Conservation (phyloP, 2,888 invertebrate genomes). For the Perdita meconis region DNA sequence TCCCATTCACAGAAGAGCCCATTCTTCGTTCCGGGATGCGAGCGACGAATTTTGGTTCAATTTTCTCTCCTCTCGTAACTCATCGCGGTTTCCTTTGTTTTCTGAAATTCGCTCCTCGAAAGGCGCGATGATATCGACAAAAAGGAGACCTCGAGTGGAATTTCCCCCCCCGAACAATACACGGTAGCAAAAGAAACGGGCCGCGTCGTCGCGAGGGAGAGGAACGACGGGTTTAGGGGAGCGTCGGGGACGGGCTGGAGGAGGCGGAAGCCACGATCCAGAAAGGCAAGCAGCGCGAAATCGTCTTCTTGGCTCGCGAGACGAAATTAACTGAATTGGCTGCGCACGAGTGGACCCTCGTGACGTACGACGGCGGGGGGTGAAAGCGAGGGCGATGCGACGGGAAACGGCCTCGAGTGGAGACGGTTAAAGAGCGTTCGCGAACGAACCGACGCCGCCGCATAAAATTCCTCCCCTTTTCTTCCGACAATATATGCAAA, state of each 20-base stretch:
- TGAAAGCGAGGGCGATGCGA: constrained; percentile 34
- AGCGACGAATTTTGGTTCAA: background rate
- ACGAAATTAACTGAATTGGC: constrained; percentile 66
- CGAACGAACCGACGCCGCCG: constrained; percentile 1
- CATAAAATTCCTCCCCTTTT: constrained; percentile 31
- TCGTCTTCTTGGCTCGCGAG: constrained; percentile 58
- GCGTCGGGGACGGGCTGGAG: constrained; percentile 31
- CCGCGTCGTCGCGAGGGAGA: background rate
- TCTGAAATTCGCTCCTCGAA: background rate
- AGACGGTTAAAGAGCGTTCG: constrained; percentile 17
- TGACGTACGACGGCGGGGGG: constrained; percentile 29
- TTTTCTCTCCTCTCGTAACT: background rate
- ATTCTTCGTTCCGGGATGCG: background rate
- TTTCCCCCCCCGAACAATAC: constrained; percentile 52
- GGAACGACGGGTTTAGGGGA: background rate
- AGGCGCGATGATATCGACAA: constrained; percentile 33
- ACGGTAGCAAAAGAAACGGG: constrained; percentile 11
- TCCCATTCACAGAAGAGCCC: too few relatives aligned
- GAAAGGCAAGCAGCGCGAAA: constrained; percentile 66
- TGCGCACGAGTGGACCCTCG: constrained; percentile 60
- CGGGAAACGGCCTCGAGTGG: constrained; percentile 17
- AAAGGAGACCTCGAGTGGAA: constrained; percentile 39
- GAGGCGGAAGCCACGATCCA: constrained; percentile 50
- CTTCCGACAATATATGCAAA: constrained; percentile 45
- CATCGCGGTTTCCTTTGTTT: background rate